Conservation (phyloP, 1,140 invertebrate genomes). For the Euglossa dilemma region DNA sequence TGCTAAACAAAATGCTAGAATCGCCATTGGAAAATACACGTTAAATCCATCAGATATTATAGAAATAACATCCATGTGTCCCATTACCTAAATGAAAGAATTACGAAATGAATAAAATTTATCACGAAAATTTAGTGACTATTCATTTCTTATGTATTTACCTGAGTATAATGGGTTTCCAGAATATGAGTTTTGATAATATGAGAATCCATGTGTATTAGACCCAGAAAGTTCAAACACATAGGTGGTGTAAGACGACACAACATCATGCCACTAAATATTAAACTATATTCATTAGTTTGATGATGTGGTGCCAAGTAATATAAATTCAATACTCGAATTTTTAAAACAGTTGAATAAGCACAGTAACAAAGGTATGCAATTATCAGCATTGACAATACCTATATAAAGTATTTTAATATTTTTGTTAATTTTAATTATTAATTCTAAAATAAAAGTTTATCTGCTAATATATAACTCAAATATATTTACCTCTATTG, state of each 20-base stretch:
- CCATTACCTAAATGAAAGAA: slow-evolving; percentile 92
- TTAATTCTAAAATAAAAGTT: slow-evolving; percentile 22
- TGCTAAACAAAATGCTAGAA: slow-evolving; percentile 95
- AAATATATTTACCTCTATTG: slow-evolving; percentile 92
- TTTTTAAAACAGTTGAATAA: slow-evolving; percentile 98
- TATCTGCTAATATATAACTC: slow-evolving; percentile 26
- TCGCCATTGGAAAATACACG: slow-evolving; percentile 99
- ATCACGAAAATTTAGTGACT: background rate
- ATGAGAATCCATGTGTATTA: slow-evolving; percentile 99
- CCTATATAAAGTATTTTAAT: slow-evolving; percentile 81
- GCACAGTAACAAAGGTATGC: slow-evolving; percentile 98
- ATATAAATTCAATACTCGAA: slow-evolving; percentile 97
- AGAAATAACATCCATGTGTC: slow-evolving; percentile 99
- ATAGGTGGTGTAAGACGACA: slow-evolving; percentile 98
- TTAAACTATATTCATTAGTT: slow-evolving; percentile 99
- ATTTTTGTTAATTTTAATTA: background rate
- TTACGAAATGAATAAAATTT: slow-evolving; percentile 38
- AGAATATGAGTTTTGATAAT: slow-evolving; percentile 91
- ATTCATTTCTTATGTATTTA: slow-evolving; percentile 73
- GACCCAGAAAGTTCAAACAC: slow-evolving; percentile 98
- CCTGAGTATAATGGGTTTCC: slow-evolving; percentile 95
- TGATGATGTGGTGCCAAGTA: slow-evolving; percentile 98
- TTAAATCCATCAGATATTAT: slow-evolving; percentile 99
- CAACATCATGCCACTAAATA: slow-evolving; percentile 99
- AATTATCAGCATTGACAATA: slow-evolving; percentile 94